These are phyloP conservation scores for Eustalomyia histrio DNA, from an alignment of 2,888 invertebrate genomes.

Conservation along the genomic window DNA sequence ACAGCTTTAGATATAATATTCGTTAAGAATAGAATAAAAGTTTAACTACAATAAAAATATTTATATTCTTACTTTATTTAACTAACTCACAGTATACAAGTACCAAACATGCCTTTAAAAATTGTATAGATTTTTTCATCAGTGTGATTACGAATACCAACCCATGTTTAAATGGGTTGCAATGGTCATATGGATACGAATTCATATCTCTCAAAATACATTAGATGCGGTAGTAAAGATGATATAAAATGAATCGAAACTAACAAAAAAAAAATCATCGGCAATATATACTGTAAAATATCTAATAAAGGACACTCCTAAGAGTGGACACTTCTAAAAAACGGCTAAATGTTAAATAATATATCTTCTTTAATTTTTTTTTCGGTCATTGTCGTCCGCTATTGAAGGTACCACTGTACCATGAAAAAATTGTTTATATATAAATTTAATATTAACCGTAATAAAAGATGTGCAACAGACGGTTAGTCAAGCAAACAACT, in stretches of 20 bases:
- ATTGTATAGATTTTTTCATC: constrained; percentile 31
- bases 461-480: constrained; percentile 60
- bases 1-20: too few species aligned
- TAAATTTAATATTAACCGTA: constrained; percentile 50
- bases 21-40: too few species aligned
- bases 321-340: too few species aligned
- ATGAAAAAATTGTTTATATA: too few species aligned
- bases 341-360: too few species aligned
- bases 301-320: too few species aligned
- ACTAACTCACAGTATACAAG: constrained; percentile 28
- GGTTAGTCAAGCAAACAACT: constrained; percentile 61
- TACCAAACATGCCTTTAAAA: constrained; percentile 35
- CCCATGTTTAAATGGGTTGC: background rate
- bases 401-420: too few species aligned
- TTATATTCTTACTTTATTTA: constrained; percentile 11
- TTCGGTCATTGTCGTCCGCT: too few species aligned
- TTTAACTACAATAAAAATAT: too few species aligned
- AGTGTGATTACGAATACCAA: background rate
- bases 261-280: background rate
- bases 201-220: background rate
- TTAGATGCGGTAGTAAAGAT: background rate
- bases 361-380: too few species aligned
- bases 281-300: background rate
- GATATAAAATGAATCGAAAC: background rate
- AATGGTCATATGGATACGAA: background rate